These are phyloP conservation scores for Tetrao urogallus DNA, from an alignment of 2,113 vertebrate genomes.

Conservation along the genomic window DNA sequence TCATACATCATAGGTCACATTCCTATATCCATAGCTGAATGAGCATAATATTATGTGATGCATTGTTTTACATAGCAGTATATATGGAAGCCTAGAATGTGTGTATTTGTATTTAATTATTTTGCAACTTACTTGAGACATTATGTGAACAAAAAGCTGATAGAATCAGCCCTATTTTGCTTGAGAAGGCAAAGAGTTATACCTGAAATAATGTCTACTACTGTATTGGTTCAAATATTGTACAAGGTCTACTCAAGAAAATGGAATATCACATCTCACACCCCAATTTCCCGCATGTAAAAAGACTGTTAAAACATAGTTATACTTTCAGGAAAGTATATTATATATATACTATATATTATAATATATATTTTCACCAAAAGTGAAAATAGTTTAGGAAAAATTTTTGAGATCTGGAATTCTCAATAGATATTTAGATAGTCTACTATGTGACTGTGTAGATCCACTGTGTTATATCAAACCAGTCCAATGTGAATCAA, in stretches of 20 bases:
- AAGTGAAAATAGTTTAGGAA: background rate
- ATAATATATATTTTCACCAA: too few relatives aligned
- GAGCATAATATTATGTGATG: background rate
- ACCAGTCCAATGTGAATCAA: background rate
- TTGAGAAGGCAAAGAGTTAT: background rate
- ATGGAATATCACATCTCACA: background rate
- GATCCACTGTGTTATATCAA: background rate
- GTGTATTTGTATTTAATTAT: background rate
- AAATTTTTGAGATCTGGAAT: background rate
- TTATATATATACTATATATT: too few relatives aligned
- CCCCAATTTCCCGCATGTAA: background rate
- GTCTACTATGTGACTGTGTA: background rate
- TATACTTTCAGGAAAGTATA: background rate
- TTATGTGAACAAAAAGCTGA: background rate
- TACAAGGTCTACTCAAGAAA: background rate
- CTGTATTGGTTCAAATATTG: background rate
- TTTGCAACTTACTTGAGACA: background rate
- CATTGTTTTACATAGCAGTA: background rate
- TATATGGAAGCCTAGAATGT: background rate
- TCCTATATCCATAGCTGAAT: background rate
- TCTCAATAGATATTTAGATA: background rate
- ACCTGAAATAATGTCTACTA: background rate
- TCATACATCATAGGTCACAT: background rate
- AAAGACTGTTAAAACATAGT: background rate
- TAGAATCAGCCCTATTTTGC: background rate